Percentiles rank a stretch among this genome's conserved stretches.
Evolutionary conservation across 2,113 vertebrate genomes (phyloP).

Genomic region (Oenanthe melanoleuca): DNA sequence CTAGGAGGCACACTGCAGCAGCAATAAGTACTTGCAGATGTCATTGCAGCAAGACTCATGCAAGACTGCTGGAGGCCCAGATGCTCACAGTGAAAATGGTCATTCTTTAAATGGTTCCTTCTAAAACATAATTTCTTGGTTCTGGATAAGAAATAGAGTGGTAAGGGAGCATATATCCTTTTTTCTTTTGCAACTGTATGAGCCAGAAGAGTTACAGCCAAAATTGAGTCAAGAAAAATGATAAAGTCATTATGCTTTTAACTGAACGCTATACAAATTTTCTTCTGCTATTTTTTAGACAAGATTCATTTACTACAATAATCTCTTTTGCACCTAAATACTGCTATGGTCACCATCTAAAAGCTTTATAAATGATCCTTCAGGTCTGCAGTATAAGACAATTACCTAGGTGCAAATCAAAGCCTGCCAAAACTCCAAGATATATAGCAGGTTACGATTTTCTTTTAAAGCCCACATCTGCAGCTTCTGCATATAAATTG

Average conservation of each 20-base stretch:
- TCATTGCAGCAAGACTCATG: constrained; percentile 50
- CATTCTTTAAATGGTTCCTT: constrained; percentile 67
- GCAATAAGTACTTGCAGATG: constrained; percentile 48
- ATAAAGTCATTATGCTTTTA: constrained; percentile 58
- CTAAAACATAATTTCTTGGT: constrained; percentile 72
- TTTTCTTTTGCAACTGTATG: neutral
- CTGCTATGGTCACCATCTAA: constrained; percentile 42
- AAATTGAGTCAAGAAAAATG: constrained; percentile 27
- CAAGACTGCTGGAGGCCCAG: constrained; percentile 64
- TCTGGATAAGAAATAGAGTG: constrained; percentile 57
- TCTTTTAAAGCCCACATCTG: neutral
- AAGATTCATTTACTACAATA: constrained; percentile 67
- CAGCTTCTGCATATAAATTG: neutral
- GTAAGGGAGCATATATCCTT: neutral
- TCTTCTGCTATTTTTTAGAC: constrained; percentile 52
- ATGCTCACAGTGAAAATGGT: constrained; percentile 66
- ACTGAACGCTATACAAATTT: constrained; percentile 30
- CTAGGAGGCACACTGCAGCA: constrained; percentile 63
- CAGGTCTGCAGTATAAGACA: neutral
- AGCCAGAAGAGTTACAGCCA: constrained; percentile 3
- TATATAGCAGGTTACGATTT: neutral
- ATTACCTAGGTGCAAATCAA: constrained; percentile 22
- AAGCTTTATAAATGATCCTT: constrained; percentile 59
- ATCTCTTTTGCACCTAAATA: constrained; percentile 43
- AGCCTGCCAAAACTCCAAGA: neutral